These are phyloP conservation scores for Valencia hispanica DNA, from an alignment of 2,797 vertebrate species.

Conservation along the genomic window DNA sequence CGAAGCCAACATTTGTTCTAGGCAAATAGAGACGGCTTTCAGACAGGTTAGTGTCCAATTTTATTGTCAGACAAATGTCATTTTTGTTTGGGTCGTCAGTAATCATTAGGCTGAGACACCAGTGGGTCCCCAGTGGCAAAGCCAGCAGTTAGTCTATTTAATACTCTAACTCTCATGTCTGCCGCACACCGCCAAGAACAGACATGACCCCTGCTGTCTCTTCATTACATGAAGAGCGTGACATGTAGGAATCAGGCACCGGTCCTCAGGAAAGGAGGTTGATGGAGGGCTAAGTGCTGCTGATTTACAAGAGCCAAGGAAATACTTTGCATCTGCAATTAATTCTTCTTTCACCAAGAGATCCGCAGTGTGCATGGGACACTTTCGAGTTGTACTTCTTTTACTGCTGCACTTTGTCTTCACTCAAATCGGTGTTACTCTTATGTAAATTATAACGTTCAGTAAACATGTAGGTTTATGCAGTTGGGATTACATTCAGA, in stretches of 20 bases:
- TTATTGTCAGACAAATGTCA: slow-evolving; percentile 90
- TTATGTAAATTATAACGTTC: not conserved
- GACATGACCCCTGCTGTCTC: slow-evolving; percentile 62
- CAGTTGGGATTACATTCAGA: not conserved
- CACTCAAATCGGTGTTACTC: not conserved
- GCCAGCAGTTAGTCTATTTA: slow-evolving; percentile 82
- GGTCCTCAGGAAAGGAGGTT: not conserved
- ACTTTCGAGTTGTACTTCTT: too few relatives aligned
- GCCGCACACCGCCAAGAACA: slow-evolving; percentile 60
- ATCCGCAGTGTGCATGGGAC: slow-evolving; percentile 13
- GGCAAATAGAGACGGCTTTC: slow-evolving; percentile 85
- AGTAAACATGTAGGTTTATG: not conserved
- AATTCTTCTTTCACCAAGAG: slow-evolving; percentile 37
- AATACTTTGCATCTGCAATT: slow-evolving; percentile 41
- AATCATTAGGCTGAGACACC: slow-evolving; percentile 71
- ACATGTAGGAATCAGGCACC: slow-evolving; percentile 45
- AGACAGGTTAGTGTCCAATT: slow-evolving; percentile 88
- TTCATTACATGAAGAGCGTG: slow-evolving; percentile 69
- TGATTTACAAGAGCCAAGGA: slow-evolving; percentile 26
- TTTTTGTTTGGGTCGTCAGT: slow-evolving; percentile 83
- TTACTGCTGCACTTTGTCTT: slow-evolving; percentile 2
- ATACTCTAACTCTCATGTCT: slow-evolving; percentile 74
- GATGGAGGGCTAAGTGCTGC: slow-evolving; percentile 32
- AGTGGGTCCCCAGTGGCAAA: slow-evolving; percentile 80
- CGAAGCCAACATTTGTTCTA: slow-evolving; percentile 87